Base-by-base conservation (phyloP, 2,888 invertebrate species). In the Tortricodes alternella region DNA sequence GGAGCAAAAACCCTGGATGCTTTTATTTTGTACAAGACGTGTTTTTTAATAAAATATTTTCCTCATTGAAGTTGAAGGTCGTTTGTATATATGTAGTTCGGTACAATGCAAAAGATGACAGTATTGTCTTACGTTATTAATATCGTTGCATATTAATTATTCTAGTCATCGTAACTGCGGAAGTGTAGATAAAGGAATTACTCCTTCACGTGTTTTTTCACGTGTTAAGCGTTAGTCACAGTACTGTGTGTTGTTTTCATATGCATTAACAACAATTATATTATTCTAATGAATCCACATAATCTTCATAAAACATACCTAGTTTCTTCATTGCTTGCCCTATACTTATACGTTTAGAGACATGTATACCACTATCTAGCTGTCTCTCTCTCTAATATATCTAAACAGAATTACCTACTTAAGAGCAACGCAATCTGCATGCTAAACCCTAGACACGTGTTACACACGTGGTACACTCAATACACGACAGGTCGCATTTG, bases 1-100 rank as follows among this genome's bases (percentile, higher is more conserved):
- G 77, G 79, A 79, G 73, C 75, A 80, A 80, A 83, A 80, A 81
- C 77, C 74, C 9, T 11, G 8, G n/a, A 21, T 21, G 3, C 15
- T 48, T 49, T 55, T 43, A 27, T 43, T 18, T 56, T 32, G 2
- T 8, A 3, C 18, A n/a, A 38, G 21, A 35, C 29, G 5, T 44
- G 43, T 32, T 50, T 18, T 18, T 21, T 18, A 24, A 32, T 8
- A 0, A 13, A 34, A 13, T 13, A 18, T 16, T 46, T 29, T 43
- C 41, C 23, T 38, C 29, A 23, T 38, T 9, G n/a, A 39, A 16
- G 8, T 32, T 37, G 37, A 38, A 44, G 49, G 49, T 46, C 21
- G n/a, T 38, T 44, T 50, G 23, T 29, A 18, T n/a, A n/a, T n/a
- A n/a, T n/a, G n/a, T 41, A 41, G 38, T 41, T 21, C 5, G 41